These are phyloP conservation scores for Diarsia mendica DNA, from an alignment of 2,888 invertebrate species.

Conservation along the genomic window DNA sequence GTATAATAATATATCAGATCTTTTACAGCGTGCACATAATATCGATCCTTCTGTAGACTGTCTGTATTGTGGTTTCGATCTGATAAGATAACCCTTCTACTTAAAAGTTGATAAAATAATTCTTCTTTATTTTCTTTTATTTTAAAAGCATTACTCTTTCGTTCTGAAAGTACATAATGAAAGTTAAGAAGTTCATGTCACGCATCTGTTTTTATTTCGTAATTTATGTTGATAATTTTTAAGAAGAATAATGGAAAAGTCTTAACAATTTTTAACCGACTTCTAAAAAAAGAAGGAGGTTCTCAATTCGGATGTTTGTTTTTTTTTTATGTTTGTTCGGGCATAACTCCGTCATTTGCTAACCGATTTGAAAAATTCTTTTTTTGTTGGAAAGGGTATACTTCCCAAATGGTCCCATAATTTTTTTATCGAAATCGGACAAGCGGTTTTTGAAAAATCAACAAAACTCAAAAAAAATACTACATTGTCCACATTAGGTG, in stretches of 20 bases:
- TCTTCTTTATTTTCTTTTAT: conserved; percentile 23
- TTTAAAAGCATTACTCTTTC: conserved; percentile 40
- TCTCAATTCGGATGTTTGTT: no score
- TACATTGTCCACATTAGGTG: no score
- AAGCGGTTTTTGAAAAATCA: no score
- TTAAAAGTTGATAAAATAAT: conserved; percentile 26
- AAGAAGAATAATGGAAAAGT: conserved; percentile 4
- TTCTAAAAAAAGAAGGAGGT: no score
- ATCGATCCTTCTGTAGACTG: conserved; percentile 9
- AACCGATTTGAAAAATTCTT: no score
- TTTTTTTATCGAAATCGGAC: no score
- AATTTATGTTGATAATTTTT: not conserved
- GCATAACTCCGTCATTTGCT: no score
- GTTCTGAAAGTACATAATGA: conserved; percentile 14
- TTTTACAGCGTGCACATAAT: not conserved
- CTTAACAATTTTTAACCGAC: not conserved
- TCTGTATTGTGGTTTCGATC: not conserved
- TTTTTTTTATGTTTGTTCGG: no score
- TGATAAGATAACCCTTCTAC: conserved; percentile 25
- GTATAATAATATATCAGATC: no score
- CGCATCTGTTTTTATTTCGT: conserved; percentile 10
- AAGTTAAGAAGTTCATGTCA: not conserved
- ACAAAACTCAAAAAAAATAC: no score
- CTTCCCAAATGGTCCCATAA: no score
- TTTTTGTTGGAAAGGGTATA: no score